Evolutionary conservation across 30 jellyfish, hydroid and myxozoan genomes (phyloP).

Genomic region (Sanderia malayensis): DNA sequence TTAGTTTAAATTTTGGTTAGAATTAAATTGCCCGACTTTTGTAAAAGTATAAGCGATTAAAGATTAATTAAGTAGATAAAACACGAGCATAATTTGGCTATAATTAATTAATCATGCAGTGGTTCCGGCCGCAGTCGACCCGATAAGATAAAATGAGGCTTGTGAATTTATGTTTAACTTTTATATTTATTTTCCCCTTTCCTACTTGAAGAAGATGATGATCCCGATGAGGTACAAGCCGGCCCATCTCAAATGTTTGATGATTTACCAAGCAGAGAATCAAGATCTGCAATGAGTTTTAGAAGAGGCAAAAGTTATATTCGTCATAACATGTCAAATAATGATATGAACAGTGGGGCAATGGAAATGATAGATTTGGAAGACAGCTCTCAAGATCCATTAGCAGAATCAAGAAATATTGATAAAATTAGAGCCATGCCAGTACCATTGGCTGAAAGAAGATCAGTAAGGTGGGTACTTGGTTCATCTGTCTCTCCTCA

Average conservation of each 20-base stretch:
- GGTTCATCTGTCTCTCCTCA: too few species aligned
- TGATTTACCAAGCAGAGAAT: slow-evolving; percentile 59
- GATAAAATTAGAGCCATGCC: slow-evolving; percentile 65
- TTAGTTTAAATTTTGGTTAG: not conserved
- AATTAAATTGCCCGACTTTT: not conserved
- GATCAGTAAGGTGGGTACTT: slow-evolving; percentile 66
- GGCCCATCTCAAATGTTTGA: slow-evolving; percentile 45
- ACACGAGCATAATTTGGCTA: not conserved
- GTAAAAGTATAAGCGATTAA: not conserved
- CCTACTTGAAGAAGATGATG: not conserved
- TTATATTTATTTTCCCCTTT: not conserved
- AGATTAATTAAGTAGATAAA: not conserved
- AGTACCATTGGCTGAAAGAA: slow-evolving; percentile 77
- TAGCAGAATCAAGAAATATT: slow-evolving; percentile 51
- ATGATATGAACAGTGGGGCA: slow-evolving; percentile 17
- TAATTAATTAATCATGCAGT: not conserved
- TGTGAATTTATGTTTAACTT: too few species aligned
- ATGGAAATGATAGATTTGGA: slow-evolving; percentile 61
- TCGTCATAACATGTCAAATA: too few species aligned
- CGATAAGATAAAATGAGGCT: not conserved
- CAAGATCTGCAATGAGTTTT: slow-evolving; percentile 32
- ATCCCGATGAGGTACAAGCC: not conserved
- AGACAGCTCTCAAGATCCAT: slow-evolving; percentile 47
- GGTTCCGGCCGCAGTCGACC: not conserved
- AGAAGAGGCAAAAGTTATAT: slow-evolving; percentile 28